These are phyloP conservation scores for Montipora foliosa DNA, from an alignment of 64 coral and sea anemone species.

Conservation along the genomic window DNA sequence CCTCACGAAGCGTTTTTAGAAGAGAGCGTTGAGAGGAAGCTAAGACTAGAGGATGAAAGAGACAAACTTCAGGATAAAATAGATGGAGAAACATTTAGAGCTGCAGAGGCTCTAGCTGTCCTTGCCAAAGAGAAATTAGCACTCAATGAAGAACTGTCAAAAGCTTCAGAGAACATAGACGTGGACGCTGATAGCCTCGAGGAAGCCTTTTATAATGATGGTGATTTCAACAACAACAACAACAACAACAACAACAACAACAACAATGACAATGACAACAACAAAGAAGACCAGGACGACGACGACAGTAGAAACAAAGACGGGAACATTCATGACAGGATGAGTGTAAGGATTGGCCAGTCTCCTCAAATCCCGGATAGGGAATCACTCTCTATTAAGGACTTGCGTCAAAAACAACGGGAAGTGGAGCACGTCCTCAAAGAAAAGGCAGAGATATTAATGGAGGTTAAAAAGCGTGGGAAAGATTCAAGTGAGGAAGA, in stretches of 20 bases:
- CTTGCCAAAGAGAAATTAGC: constrained; percentile 55
- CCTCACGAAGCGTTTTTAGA: constrained; percentile 24
- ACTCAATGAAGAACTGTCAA: constrained; percentile 7
- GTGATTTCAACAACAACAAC: neutral
- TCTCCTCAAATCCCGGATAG: neutral
- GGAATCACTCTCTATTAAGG: neutral
- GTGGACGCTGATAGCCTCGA: constrained; percentile 26
- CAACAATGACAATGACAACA: neutral
- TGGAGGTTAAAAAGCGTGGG: constrained; percentile 11
- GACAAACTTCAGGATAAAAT: constrained; percentile 43
- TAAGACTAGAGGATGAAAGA: constrained; percentile 46
- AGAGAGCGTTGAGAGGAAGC: constrained; percentile 42
- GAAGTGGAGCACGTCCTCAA: constrained; percentile 11
- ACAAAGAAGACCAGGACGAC: too few species aligned
- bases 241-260: neutral
- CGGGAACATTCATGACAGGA: neutral
- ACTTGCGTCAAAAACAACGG: neutral
- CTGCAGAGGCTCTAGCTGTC: constrained; percentile 26
- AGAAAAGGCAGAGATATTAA: neutral
- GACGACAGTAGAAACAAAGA: too few species aligned
- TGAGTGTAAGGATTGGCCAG: neutral
- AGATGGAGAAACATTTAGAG: constrained; percentile 46
- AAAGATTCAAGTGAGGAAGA: constrained; percentile 27
- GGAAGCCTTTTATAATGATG: neutral
- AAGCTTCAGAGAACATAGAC: neutral